Evolutionary conservation across 1,140 invertebrate genomes (phyloP), one percentile per base, ranked within the genome.

Genomic region (Drosophila pectinifera): DNA sequence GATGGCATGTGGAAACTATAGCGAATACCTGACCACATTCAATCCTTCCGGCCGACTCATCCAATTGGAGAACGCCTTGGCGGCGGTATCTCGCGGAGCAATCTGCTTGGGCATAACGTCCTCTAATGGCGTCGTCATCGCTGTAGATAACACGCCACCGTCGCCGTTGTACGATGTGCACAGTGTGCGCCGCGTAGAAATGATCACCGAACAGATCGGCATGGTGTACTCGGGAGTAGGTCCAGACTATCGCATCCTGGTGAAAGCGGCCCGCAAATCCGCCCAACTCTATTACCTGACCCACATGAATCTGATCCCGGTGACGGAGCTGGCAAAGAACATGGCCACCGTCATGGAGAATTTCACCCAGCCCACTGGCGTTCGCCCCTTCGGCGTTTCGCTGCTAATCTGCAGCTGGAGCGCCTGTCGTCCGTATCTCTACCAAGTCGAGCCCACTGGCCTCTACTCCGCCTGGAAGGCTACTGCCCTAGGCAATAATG

Each of bases 401-500:
- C 93, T 99, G 3, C 93, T 99, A 63, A 97, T 99, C 82, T 99
- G 98, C 92, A 98, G 99, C 6, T 99, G 98, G 98, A 98, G 99
- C 92, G 93, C 94, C 38, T 94, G 94, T 62, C 95, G 94, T 28
- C 98, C 99, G 0, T 98, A 97, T 92, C 93, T 99, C 16, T 99
- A 98, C 93, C 99, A 99, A 93, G 99, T 98, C 91, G 99, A 99
- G 94, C 99, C 99, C 2, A 99, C 98, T 5, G 99, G 99, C 26
- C 98, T 98, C 0, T 99, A 99, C 93, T 99, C 99, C 93, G 97
- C 98, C 0, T 99, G 99, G 99, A 99, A 99, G 93, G 98, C 99
- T 1, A 99, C 98, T 45, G 98, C 99, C 0, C 98, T 99, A 96
- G 99, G 99, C n/a, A 99, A 99, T 93, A 99, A 99, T 92, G 97